A percentile compares a stretch with the other conserved stretches of the same genome.
Evolutionary conservation across 2,113 vertebrate genomes (phyloP).

Genomic region (Pomatorhinus ruficollis): DNA sequence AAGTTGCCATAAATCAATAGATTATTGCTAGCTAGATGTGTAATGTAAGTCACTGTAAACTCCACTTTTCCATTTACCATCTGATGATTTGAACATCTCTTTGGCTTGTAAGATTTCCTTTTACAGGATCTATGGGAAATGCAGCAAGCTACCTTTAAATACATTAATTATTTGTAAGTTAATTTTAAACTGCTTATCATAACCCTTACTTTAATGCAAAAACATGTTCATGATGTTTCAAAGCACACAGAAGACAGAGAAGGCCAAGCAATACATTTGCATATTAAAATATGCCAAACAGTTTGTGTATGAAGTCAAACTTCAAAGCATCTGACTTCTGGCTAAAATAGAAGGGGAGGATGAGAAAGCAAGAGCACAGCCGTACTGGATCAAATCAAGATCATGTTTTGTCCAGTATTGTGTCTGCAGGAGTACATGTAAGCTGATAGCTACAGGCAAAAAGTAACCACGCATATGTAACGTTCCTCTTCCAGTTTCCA

Average conservation of each 20-base stretch:
- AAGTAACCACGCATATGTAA: neutral
- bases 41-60: rapidly evolving
- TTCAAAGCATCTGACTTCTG: neutral
- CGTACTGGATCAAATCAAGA: neutral
- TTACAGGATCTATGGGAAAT: neutral
- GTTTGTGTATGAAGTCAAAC: neutral
- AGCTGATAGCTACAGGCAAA: neutral
- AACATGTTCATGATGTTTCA: neutral
- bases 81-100: neutral
- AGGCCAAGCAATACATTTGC: neutral
- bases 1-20: neutral
- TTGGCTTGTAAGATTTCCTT: neutral
- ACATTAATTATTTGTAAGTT: neutral
- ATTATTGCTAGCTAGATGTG: neutral
- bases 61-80: neutral
- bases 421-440: neutral
- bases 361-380: neutral
- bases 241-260: neutral
- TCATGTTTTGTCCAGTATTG: neutral
- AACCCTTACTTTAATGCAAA: neutral
- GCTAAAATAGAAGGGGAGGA: neutral
- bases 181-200: neutral
- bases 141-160: neutral
- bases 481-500: neutral
- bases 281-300: neutral